Percentiles rank a stretch among this genome's conserved stretches.
phyloP scores from a whole-genome alignment of 2,113 vertebrate genomes.

The Oncorhynchus nerka region DNA sequence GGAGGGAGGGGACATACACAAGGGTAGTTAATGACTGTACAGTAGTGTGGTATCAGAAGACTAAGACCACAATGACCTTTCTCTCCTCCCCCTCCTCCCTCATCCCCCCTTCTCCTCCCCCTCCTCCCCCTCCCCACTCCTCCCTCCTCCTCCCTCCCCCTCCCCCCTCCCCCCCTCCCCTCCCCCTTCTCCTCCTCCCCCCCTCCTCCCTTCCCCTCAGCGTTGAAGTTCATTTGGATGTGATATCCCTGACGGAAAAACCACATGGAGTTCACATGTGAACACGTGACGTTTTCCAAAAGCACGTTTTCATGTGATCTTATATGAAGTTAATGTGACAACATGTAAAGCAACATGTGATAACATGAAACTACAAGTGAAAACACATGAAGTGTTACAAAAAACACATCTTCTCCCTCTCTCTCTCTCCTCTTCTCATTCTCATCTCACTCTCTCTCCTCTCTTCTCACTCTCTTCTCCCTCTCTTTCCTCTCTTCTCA shows the following conservation, averaged over 20 bases:
- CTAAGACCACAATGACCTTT: slow-evolving; percentile 39
- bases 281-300: too few species aligned
- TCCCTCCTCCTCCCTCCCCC: not conserved
- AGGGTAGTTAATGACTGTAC: slow-evolving; percentile 71
- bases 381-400: too few species aligned
- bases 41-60: slow-evolving; percentile 44
- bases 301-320: too few species aligned
- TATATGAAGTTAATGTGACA: too few species aligned
- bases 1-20: slow-evolving; percentile 41
- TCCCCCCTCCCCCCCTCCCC: not conserved
- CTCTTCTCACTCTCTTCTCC: too few species aligned
- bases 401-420: too few species aligned
- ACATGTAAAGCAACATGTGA: too few species aligned
- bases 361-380: too few species aligned
- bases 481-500: too few species aligned
- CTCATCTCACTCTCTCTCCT: rapidly evolving
- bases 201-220: not conserved
- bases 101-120: too few species aligned
- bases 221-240: not conserved
- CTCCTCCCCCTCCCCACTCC: too few species aligned
- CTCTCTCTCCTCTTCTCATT: too few species aligned
- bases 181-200: not conserved
- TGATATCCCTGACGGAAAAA: not conserved
- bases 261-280: not conserved
- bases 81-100: slow-evolving; percentile 20